phyloP scores from a whole-genome alignment of 2,797 vertebrate species.

The Etheostoma nigrum region DNA sequence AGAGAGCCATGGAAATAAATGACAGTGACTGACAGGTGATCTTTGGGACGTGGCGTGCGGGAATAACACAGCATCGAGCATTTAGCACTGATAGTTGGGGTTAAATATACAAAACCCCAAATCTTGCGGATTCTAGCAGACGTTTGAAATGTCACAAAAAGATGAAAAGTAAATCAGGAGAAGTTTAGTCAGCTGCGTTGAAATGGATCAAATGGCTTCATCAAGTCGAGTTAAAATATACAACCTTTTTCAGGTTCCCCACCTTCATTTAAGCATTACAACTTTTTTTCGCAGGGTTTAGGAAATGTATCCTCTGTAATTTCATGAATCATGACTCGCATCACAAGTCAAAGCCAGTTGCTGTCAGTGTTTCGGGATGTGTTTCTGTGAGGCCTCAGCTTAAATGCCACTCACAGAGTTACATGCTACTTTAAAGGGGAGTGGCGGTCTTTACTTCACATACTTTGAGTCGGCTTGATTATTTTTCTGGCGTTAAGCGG shows the following conservation, averaged over 20 bases:
- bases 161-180: slow-evolving; percentile 59
- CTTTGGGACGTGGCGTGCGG: not conserved
- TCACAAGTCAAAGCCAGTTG: not conserved
- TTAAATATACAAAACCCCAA: slow-evolving; percentile 47
- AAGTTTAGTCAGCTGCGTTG: slow-evolving; percentile 43
- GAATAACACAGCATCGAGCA: not conserved
- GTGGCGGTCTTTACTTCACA: slow-evolving; percentile 71
- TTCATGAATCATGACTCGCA: not conserved
- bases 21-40: slow-evolving; percentile 44
- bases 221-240: slow-evolving; percentile 26
- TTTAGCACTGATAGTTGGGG: slow-evolving; percentile 40
- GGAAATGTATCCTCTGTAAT: slow-evolving; percentile 6
- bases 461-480: slow-evolving; percentile 78
- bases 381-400: slow-evolving; percentile 17
- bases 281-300: slow-evolving; percentile 5
- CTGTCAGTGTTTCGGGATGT: slow-evolving; percentile 5
- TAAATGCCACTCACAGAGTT: slow-evolving; percentile 58
- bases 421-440: slow-evolving; percentile 75
- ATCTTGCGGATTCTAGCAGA: slow-evolving; percentile 53
- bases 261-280: slow-evolving; percentile 4
- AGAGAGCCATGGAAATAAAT: not conserved
- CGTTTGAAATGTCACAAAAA: slow-evolving; percentile 69
- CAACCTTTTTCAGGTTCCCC: slow-evolving; percentile 15
- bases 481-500: slow-evolving; percentile 75
- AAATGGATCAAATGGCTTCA: slow-evolving; percentile 42